Evolutionary conservation across 2,113 vertebrate genomes (phyloP).

Genomic region (Corythaixoides concolor): DNA sequence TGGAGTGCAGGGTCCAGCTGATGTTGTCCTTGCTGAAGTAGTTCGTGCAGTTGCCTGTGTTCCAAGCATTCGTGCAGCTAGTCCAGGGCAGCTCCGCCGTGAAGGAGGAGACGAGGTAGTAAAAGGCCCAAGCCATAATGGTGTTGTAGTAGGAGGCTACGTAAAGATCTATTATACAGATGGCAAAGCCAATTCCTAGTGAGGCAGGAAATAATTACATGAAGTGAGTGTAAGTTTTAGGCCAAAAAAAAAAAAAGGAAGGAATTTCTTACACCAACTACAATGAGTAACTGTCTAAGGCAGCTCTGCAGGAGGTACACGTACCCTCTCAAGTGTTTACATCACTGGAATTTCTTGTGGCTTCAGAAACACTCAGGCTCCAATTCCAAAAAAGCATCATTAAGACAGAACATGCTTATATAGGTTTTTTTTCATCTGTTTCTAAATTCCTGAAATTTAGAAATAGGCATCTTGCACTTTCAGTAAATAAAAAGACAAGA

Average conservation of each 20-base stretch:
- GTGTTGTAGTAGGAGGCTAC: slow-evolving; percentile 99
- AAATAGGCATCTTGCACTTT: background rate
- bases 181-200: slow-evolving; percentile 93
- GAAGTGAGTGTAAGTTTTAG: background rate
- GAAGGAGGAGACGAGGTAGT: slow-evolving; percentile 95
- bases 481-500: background rate
- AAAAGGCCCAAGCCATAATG: slow-evolving; percentile 98
- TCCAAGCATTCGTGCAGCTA: slow-evolving; percentile 91
- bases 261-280: background rate
- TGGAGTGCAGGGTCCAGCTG: slow-evolving; percentile 87
- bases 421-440: background rate
- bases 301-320: background rate
- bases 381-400: background rate
- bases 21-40: slow-evolving; percentile 89
- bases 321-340: background rate
- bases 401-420: background rate
- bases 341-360: background rate
- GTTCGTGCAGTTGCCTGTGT: slow-evolving; percentile 89
- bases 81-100: slow-evolving; percentile 89
- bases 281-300: background rate
- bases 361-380: background rate
- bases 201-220: background rate
- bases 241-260: background rate
- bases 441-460: background rate
- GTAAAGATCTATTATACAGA: slow-evolving; percentile 94